Conservation (phyloP, 2,797 vertebrate species). For the Liasis olivaceus region DNA sequence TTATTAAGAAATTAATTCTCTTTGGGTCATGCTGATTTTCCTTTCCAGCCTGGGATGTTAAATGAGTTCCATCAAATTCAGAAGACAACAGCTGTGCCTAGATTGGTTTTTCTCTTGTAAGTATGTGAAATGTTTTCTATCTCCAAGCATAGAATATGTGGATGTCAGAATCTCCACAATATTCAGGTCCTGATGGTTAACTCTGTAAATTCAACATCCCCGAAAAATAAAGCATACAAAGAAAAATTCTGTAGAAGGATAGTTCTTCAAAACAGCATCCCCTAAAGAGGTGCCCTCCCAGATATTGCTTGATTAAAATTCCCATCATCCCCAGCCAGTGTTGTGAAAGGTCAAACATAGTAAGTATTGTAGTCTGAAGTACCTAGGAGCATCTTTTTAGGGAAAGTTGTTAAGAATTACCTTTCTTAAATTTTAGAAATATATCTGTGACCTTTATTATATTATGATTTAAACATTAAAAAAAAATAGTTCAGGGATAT, state of each 20-base stretch:
- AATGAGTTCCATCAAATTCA: slow-evolving; percentile 38
- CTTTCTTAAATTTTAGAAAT: slow-evolving; percentile 64
- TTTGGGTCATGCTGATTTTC: slow-evolving; percentile 43
- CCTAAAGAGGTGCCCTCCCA: not conserved
- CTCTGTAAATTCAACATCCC: not conserved
- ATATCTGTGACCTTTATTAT: slow-evolving; percentile 58
- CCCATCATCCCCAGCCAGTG: not conserved
- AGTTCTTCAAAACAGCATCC: slow-evolving; percentile 33
- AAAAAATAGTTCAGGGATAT: slow-evolving; percentile 22
- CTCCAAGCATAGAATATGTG: not conserved
- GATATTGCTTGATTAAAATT: not conserved
- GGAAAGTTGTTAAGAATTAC: slow-evolving; percentile 26
- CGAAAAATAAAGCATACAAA: not conserved
- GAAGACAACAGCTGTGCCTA: slow-evolving; percentile 27
- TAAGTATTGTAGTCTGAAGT: not conserved
- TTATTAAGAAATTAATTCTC: not conserved
- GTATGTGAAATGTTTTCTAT: not conserved
- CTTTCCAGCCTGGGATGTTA: slow-evolving; percentile 27
- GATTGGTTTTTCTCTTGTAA: not conserved
- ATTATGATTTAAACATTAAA: slow-evolving; percentile 50
- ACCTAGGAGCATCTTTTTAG: not conserved
- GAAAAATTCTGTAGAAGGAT: slow-evolving; percentile 9
- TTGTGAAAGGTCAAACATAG: not conserved
- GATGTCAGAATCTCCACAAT: not conserved
- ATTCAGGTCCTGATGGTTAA: not conserved